A percentile compares a stretch with the other conserved stretches of the same genome.
phyloP scores from a whole-genome alignment of 2,797 vertebrate species.

The Brachyrhaphis roseni region DNA sequence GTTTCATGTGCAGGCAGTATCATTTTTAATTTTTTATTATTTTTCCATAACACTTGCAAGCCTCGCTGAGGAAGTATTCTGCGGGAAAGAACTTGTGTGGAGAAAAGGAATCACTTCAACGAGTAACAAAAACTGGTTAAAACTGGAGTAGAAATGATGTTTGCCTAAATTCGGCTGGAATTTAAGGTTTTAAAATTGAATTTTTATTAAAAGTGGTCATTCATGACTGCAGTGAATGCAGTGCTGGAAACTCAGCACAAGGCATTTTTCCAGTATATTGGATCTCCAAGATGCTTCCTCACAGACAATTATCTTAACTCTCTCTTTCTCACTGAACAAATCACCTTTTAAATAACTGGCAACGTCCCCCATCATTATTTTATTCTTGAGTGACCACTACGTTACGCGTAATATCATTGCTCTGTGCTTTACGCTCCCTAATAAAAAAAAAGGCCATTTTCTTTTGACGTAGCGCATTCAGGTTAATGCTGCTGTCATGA shows the following conservation, averaged over 20 bases:
- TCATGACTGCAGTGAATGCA: too few relatives aligned
- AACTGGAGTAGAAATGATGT: too few relatives aligned
- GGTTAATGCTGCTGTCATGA: background rate
- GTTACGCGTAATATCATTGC: background rate
- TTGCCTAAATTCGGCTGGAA: too few relatives aligned
- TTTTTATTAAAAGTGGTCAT: too few relatives aligned
- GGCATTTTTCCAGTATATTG: background rate
- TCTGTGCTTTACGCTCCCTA: background rate
- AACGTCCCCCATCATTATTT: background rate
- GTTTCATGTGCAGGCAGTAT: background rate
- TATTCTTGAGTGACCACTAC: background rate
- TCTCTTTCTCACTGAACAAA: background rate
- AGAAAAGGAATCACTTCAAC: too few relatives aligned
- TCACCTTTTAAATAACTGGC: background rate
- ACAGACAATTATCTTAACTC: background rate
- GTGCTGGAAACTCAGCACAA: background rate
- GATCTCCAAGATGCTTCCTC: background rate
- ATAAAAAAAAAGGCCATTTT: background rate
- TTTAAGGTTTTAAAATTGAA: background rate
- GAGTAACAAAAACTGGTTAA: too few relatives aligned
- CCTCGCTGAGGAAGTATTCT: too few relatives aligned
- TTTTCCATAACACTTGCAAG: background rate
- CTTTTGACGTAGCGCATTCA: background rate
- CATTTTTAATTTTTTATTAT: too few relatives aligned
- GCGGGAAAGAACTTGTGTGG: background rate